phyloP scores from a whole-genome alignment of 2,797 vertebrate species.

The Lophotriccus pileatus region DNA sequence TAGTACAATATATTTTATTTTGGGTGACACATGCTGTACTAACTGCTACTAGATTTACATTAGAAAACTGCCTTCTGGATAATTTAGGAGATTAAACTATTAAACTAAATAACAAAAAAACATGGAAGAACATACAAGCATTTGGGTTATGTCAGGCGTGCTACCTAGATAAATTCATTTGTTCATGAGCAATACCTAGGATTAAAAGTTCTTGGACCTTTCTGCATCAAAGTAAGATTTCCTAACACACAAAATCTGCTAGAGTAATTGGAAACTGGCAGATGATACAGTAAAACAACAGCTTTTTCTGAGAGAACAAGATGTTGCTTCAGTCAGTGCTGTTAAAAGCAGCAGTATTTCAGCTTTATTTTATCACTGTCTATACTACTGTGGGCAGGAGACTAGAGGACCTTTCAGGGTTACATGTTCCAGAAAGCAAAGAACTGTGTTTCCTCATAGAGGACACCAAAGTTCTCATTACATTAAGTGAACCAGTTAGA shows the following conservation, averaged over 20 bases:
- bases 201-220: not conserved
- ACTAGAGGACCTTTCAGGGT: not conserved
- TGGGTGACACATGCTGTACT: not conserved
- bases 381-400: not conserved
- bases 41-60: not conserved
- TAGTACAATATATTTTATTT: not conserved
- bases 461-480: not conserved
- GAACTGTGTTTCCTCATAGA: not conserved
- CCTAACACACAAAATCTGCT: not conserved
- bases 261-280: not conserved
- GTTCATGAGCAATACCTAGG: not conserved
- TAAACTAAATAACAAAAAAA: not conserved
- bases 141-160: fast-evolving
- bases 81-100: not conserved
- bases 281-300: not conserved
- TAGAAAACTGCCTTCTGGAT: not conserved
- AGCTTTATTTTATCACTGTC: not conserved
- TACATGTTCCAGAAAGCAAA: not conserved
- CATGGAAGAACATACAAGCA: not conserved
- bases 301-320: not conserved
- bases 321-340: not conserved
- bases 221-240: not conserved
- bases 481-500: not conserved
- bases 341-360: not conserved
- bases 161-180: not conserved